These are phyloP conservation scores for Beris morrisii DNA, from an alignment of 2,888 invertebrate genomes.

Conservation along the genomic window DNA sequence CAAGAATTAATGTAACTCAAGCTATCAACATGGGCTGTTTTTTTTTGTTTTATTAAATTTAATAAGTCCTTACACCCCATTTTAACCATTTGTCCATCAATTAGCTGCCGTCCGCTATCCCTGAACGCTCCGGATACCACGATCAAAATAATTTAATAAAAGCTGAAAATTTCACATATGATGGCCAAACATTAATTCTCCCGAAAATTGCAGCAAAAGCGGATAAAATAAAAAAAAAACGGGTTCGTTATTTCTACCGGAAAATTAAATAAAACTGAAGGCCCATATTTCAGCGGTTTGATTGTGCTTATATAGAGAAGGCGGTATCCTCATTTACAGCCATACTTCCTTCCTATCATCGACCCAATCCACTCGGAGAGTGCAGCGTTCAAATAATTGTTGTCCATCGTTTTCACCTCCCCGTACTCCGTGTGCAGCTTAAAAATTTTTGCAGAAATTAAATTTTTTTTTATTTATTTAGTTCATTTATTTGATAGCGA, in stretches of 20 bases:
- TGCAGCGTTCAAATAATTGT: slow-evolving; percentile 14
- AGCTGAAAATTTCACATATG: no score
- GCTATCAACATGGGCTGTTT: no score
- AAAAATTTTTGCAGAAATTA: slow-evolving; percentile 33
- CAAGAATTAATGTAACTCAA: no score
- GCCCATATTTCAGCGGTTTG: slow-evolving; percentile 38
- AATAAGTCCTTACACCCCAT: no score
- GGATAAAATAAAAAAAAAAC: no score
- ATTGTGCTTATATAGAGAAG: slow-evolving; percentile 21
- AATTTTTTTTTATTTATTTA: slow-evolving; percentile 38
- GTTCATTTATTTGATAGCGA: slow-evolving; percentile 41
- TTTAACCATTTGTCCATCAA: not conserved
- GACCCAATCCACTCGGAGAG: no score
- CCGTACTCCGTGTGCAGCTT: slow-evolving; percentile 10
- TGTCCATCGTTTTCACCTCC: slow-evolving; percentile 11
- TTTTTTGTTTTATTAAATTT: no score
- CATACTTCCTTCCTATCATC: no score
- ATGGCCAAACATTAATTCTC: no score
- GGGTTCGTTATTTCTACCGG: slow-evolving; percentile 8
- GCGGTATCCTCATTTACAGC: no score
- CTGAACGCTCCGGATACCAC: not conserved
- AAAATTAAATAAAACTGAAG: slow-evolving; percentile 37
- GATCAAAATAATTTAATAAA: no score
- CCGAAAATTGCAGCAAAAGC: no score
- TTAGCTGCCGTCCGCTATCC: slow-evolving; percentile 8